A percentile compares a stretch with the other conserved stretches of the same genome.
These are phyloP conservation scores for Heteromyza rotundicornis DNA, from an alignment of 2,888 invertebrate species.

Conservation along the genomic window DNA sequence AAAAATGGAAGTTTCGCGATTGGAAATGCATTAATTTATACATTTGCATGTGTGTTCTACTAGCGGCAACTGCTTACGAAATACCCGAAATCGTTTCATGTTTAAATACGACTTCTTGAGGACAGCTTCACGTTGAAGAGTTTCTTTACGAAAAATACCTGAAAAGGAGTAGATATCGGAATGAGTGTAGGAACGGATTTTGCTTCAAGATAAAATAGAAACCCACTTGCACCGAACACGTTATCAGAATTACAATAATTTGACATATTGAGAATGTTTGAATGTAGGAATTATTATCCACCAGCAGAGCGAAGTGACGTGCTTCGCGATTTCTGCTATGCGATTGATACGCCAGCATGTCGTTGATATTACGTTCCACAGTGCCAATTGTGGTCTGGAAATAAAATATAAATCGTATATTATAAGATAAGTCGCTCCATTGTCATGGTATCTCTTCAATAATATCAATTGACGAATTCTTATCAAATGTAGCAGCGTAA, in stretches of 20 bases:
- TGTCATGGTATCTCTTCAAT: too few relatives aligned
- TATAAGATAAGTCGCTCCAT: too few relatives aligned
- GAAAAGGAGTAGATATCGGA: conserved; percentile 53
- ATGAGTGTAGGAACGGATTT: background rate
- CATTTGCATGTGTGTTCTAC: too few relatives aligned
- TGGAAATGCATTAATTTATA: background rate
- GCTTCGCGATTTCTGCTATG: conserved; percentile 80
- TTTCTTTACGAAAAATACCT: conserved; percentile 89
- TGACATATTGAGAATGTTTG: conserved; percentile 87
- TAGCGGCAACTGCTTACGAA: too few relatives aligned
- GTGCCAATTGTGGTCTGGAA: conserved; percentile 76
- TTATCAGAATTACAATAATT: conserved; percentile 80
- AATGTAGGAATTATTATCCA: conserved; percentile 86
- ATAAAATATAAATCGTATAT: too few relatives aligned
- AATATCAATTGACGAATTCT: too few relatives aligned
- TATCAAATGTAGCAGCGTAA: too few relatives aligned
- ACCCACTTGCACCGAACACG: conserved; percentile 75
- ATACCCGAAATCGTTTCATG: too few relatives aligned
- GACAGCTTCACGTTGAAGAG: conserved; percentile 80
- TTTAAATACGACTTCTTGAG: conserved; percentile 63
- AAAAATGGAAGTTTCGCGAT: background rate
- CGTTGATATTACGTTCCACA: conserved; percentile 84
- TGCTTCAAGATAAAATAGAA: background rate
- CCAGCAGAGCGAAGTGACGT: conserved; percentile 79
- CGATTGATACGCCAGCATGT: conserved; percentile 84